A percentile compares a stretch with the other conserved stretches of the same genome.
Conservation (phyloP, 2,888 invertebrate species). For the Parnassius mnemosyne region DNA sequence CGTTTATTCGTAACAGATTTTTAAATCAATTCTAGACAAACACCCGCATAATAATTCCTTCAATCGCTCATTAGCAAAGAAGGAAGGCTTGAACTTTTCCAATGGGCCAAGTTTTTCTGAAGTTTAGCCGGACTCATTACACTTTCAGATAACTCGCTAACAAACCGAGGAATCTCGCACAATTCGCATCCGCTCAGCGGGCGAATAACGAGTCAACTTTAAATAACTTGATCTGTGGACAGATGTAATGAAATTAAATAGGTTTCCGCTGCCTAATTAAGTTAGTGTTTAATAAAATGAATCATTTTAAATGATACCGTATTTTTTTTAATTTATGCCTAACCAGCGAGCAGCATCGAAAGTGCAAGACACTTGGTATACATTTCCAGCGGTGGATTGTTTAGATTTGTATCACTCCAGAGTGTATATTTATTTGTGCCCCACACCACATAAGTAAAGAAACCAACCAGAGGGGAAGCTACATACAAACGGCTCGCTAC, state of each 20-base stretch:
- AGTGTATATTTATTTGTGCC: no score
- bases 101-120: slow-evolving; percentile 43
- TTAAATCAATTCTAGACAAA: slow-evolving; percentile 6
- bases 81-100: slow-evolving; percentile 37
- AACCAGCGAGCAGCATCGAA: no score
- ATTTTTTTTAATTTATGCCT: no score
- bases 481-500: no score
- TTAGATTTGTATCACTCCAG: no score
- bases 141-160: slow-evolving; percentile 57
- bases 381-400: no score
- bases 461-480: no score
- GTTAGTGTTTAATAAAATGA: slow-evolving; percentile 1
- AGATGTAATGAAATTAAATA: slow-evolving; percentile 30
- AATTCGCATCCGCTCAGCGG: slow-evolving; percentile 39
- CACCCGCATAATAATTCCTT: slow-evolving; percentile 24
- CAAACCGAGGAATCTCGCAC: slow-evolving; percentile 47
- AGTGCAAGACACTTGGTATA: no score
- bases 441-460: no score
- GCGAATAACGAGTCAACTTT: slow-evolving; percentile 59
- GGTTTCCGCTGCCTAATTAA: slow-evolving; percentile 5
- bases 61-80: slow-evolving; percentile 43
- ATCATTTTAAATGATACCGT: no score
- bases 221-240: slow-evolving; percentile 34
- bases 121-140: slow-evolving; percentile 51
- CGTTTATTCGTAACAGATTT: no score